Evolutionary conservation across 1,140 invertebrate genomes (phyloP).

Genomic region (Drosophila albomicans): DNA sequence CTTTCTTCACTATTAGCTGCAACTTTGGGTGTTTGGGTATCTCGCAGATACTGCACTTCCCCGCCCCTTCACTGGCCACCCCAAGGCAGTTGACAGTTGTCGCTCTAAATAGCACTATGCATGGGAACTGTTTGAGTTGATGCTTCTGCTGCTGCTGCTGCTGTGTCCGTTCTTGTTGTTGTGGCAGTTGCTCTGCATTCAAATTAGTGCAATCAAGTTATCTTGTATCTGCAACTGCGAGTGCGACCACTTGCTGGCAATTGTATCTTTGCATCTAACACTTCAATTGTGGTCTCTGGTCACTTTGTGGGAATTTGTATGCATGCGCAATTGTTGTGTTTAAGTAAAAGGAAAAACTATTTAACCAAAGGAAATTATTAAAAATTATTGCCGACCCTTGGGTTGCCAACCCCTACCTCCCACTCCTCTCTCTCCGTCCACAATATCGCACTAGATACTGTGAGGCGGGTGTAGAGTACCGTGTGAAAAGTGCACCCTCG

Average conservation of each 20-base stretch:
- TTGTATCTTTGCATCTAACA: conserved; percentile 83
- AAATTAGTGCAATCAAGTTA: conserved; percentile 84
- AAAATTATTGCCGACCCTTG: conserved; percentile 76
- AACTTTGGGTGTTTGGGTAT: conserved; percentile 44
- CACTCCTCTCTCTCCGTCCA: background rate
- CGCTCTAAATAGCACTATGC: conserved; percentile 55
- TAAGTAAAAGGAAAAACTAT: conserved; percentile 75
- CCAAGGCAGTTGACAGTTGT: conserved; percentile 43
- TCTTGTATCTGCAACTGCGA: conserved; percentile 69
- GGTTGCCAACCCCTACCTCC: conserved; percentile 2
- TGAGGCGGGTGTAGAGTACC: conserved; percentile 40
- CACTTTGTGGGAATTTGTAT: conserved; percentile 74
- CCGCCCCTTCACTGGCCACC: background rate
- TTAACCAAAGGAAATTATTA: conserved; percentile 84
- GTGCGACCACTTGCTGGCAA: conserved; percentile 67
- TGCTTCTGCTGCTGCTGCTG: conserved; percentile 8
- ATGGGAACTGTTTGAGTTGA: conserved; percentile 64
- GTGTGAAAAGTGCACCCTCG: conserved; percentile 78
- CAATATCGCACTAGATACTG: background rate
- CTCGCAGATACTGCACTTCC: conserved; percentile 6
- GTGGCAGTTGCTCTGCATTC: conserved; percentile 48
- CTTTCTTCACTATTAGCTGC: conserved; percentile 30
- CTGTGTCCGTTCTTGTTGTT: conserved; percentile 1
- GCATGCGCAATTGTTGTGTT: conserved; percentile 48
- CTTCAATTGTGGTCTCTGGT: conserved; percentile 69